phyloP scores from a whole-genome alignment of 1,140 invertebrate species.

The Drosophila burlai region DNA sequence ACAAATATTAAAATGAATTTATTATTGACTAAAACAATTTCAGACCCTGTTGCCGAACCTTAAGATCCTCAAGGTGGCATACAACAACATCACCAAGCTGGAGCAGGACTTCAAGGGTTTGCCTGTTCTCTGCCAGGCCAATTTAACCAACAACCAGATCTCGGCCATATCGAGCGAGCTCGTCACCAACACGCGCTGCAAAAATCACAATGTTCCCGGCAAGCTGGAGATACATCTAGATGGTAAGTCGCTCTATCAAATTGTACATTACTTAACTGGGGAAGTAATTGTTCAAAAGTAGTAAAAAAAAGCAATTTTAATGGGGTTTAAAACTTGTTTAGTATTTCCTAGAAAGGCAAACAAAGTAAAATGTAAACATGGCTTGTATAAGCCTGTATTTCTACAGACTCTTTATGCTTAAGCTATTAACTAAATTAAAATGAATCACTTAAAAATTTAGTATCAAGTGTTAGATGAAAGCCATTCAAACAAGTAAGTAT shows the following conservation, averaged over 20 bases:
- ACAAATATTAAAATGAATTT: neutral
- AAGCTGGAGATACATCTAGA: conserved; percentile 91
- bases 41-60: conserved; percentile 91
- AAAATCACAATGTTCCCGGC: conserved; percentile 90
- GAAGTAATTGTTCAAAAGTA: neutral
- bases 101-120: conserved; percentile 92
- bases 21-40: too few species aligned
- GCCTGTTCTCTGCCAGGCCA: conserved; percentile 91
- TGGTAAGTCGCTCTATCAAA: conserved; percentile 86
- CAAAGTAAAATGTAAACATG: neutral
- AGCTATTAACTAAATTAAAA: neutral
- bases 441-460: too few species aligned
- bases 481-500: too few species aligned
- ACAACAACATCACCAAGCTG: conserved; percentile 90
- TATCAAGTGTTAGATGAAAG: too few species aligned
- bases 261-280: too few species aligned
- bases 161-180: conserved; percentile 89
- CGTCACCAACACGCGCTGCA: conserved; percentile 91
- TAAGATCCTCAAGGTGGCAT: conserved; percentile 90
- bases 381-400: too few species aligned
- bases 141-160: conserved; percentile 91
- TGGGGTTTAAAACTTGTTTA: neutral
- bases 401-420: too few species aligned
- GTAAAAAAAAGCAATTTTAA: neutral
- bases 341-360: neutral